Base-by-base conservation (phyloP, 2,888 invertebrate species). In the Rhagonycha lutea region DNA sequence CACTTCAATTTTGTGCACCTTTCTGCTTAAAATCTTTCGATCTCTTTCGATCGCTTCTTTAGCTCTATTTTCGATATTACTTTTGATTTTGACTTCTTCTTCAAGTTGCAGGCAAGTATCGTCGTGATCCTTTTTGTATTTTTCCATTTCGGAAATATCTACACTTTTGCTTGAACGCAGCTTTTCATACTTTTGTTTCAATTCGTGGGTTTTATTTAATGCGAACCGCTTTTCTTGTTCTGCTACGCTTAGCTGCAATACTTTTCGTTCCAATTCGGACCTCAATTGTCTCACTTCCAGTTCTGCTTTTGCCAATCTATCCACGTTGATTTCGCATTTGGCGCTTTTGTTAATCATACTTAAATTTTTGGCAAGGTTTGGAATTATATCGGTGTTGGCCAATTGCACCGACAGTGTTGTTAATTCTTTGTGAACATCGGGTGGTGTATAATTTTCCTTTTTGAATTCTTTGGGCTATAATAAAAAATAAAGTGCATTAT, bases 111-210 rank as follows among this genome's bases (percentile, higher is more conserved):
- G 70, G 4, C 60, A 28, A 12, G 80, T 47, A 12, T 77, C 76
- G 32, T 74, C 74, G 12, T 78, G 79, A 47, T 81, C 80, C n/a
- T 77, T 69, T 32, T 73, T 74, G 2, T 80, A 62, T 14, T 47
- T 76, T 10, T 14, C 14, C 60, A 80, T 28, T 32, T 79, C 74
- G 5, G 65, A 69, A 3, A 12, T 12, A 4, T 74, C 72, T n/a
- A 74, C 69, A 28, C 67, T 72, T 29, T 70, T 68, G 7, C 18
- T 24, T 11, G 26, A 24, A 23, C 70, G 72, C 18, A 80, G 23
- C 14, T 76, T 69, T 32, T 80, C 79, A 26, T 79, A 79, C 67
- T 80, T 80, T 4, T 72, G 63, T 71, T 79, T 79, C 14, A 80
- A 69, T n/a, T 79, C 76, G 62, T 79, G 76, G 4, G 75, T 78